These are phyloP conservation scores for Solenopsis fugax DNA, from an alignment of 1,140 invertebrate species.

Conservation along the genomic window DNA sequence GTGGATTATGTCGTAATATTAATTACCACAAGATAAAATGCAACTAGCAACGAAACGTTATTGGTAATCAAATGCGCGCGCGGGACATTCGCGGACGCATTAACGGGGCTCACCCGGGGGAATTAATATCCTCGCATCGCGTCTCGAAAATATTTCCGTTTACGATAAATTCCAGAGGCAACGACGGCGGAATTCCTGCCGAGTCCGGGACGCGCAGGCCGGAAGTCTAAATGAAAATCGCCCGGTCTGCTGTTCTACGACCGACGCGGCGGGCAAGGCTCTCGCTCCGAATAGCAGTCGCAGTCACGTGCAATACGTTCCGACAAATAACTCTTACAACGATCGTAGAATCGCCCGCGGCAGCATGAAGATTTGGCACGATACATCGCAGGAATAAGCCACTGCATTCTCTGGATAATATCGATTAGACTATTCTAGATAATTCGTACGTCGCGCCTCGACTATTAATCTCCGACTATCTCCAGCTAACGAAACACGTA, in stretches of 20 bases:
- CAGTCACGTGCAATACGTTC: constrained; percentile 34
- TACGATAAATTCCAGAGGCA: constrained; percentile 63
- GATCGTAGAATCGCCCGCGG: constrained; percentile 30
- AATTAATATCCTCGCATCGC: constrained; percentile 55
- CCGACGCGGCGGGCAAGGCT: constrained; percentile 5
- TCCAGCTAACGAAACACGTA: background rate
- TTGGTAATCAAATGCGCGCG: constrained; percentile 3
- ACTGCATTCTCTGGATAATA: background rate
- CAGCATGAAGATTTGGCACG: constrained; percentile 27
- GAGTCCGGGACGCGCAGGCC: constrained; percentile 12
- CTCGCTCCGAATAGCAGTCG: background rate
- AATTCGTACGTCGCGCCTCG: background rate
- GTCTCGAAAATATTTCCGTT: constrained; percentile 62
- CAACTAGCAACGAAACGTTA: constrained; percentile 13
- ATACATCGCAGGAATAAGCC: constrained; percentile 20
- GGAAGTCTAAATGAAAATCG: constrained; percentile 68
- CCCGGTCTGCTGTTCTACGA: constrained; percentile 1
- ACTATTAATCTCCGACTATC: background rate
- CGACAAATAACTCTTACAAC: background rate
- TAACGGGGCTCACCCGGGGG: constrained; percentile 14
- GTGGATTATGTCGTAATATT: constrained; percentile 44
- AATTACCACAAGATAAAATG: constrained; percentile 55
- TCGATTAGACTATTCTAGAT: constrained; percentile 1
- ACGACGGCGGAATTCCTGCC: constrained; percentile 55
- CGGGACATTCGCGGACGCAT: constrained; percentile 24